phyloP scores from a whole-genome alignment of 2,113 vertebrate genomes.

The Brienomyrus longianalis region DNA sequence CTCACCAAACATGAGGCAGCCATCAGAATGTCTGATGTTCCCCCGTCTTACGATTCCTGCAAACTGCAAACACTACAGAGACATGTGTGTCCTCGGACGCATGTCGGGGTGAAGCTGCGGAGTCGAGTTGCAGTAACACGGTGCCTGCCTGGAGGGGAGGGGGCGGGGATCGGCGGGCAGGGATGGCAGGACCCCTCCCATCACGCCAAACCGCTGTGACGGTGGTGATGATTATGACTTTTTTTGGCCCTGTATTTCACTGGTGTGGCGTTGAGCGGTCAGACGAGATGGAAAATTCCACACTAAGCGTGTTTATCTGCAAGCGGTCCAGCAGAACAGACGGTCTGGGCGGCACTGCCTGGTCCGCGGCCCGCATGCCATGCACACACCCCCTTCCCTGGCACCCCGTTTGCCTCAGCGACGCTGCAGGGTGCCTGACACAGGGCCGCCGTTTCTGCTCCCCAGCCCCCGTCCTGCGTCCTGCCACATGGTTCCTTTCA shows the following conservation, averaged over 20 bases:
- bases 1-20: not conserved
- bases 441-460: not conserved
- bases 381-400: not conserved
- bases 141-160: not conserved
- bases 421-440: not conserved
- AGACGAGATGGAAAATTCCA: slow-evolving; percentile 2
- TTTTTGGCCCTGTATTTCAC: not conserved
- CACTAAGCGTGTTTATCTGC: not conserved
- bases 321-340: not conserved
- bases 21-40: not conserved
- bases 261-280: not conserved
- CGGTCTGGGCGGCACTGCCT: not conserved
- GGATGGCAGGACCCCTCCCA: not conserved
- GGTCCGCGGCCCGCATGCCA: not conserved
- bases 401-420: not conserved
- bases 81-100: not conserved
- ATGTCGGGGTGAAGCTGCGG: not conserved
- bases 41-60: not conserved
- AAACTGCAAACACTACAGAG: not conserved
- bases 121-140: not conserved
- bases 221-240: not conserved
- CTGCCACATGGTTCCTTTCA: not conserved
- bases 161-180: not conserved
- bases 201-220: not conserved
- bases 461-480: not conserved